Evolutionary conservation across 2,797 vertebrate genomes (phyloP), one percentile per base, ranked within the genome.

Genomic region (Naso thynnoides): DNA sequence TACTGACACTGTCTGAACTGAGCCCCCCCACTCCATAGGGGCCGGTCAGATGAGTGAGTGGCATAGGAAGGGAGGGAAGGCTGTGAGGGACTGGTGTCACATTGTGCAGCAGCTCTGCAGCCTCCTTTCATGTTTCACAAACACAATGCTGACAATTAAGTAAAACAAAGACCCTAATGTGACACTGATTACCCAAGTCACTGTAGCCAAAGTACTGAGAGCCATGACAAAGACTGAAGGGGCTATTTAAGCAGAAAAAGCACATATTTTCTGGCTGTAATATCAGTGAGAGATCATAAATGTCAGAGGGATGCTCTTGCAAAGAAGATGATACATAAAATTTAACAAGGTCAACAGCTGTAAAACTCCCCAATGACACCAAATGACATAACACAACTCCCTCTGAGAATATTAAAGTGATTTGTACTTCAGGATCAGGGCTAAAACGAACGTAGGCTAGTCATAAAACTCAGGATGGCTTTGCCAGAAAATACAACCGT

Each of bases 1-100:
- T 83, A 93, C 80, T 86, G 86, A 71, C 78, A 26, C 47, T 74
- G 89, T 91, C 87, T 89, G 82, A 74, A 79, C 36, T 36, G 59
- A 71, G 42, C 13, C 27, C 23, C 44, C 41, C 64, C 39, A 36
- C 59, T 59, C 76, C 65, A 70, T 81, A 82, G 38, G 11, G 76
- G 65, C 72, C 73, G 53, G 65, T 76, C 48, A 79, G 73, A 85
- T 63, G 70, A 76, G 49, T 61, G 77, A 74, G 52, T 18, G 44
- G 23, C 73, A 59, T 45, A 73, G 73, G 67, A 49, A 59, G 23
- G 45, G 42, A n/a, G 33, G 27, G 9, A 26, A 9, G 27, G 19
- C 38, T n/a, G 42, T 33, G 55, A 50, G 64, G 49, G 55, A 33
- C 53, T 66, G 2, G 0, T 23, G 52, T 66, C 54, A 67, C 1